These are phyloP conservation scores for Cheilosia vulpina DNA, from an alignment of 2,888 invertebrate genomes.

Conservation along the genomic window DNA sequence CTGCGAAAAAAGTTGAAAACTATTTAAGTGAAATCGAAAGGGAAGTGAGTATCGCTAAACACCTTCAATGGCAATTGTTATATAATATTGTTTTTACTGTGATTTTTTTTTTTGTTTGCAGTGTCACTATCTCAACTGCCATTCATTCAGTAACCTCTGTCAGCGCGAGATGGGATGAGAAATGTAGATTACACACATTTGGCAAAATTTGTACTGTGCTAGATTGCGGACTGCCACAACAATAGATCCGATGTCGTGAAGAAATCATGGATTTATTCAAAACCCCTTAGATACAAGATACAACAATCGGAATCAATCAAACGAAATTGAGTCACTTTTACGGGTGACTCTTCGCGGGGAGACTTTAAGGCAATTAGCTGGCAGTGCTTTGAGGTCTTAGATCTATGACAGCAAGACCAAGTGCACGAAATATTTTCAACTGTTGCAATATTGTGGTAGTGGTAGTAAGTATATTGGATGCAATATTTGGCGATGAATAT, in stretches of 20 bases:
- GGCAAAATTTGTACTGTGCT: slow-evolving; percentile 13
- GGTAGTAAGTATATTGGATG: not conserved
- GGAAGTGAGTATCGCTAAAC: slow-evolving; percentile 59
- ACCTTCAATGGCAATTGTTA: slow-evolving; percentile 56
- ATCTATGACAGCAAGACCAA: slow-evolving; percentile 11
- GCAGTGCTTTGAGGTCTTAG: not conserved
- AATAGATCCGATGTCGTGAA: slow-evolving; percentile 9
- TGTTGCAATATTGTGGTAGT: not conserved
- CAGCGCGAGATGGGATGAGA: slow-evolving; percentile 1
- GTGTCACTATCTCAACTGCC: not conserved
- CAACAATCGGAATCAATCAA: not conserved
- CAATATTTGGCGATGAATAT: slow-evolving; percentile 35
- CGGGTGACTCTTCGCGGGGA: not conserved
- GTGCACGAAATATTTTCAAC: not conserved
- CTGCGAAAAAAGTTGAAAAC: not conserved
- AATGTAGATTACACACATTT: slow-evolving; percentile 42
- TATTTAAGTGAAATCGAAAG: slow-evolving; percentile 63
- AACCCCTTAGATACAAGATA: slow-evolving; percentile 13
- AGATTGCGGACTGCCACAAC: slow-evolving; percentile 16
- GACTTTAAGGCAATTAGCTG: slow-evolving; percentile 11
- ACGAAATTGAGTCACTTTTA: not conserved
- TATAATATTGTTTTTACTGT: slow-evolving; percentile 22
- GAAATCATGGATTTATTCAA: slow-evolving; percentile 21
- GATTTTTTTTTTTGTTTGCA: slow-evolving; percentile 6
- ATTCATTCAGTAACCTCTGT: slow-evolving; percentile 22